Conservation (phyloP, 1,140 invertebrate genomes). For the Listronotus bonariensis region DNA sequence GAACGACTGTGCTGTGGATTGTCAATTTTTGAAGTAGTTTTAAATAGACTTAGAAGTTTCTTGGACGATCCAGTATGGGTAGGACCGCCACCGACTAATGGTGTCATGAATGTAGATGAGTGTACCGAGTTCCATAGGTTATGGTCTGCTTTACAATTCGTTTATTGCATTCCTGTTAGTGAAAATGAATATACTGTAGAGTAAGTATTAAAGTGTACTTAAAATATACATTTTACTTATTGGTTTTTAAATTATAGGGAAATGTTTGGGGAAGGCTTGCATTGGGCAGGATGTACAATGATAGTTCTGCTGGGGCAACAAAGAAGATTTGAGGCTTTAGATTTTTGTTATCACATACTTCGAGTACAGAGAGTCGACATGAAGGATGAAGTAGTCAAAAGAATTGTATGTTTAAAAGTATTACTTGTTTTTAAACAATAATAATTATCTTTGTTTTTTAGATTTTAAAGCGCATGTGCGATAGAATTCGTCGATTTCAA, state of each 20-base stretch:
- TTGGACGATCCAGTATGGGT: constrained; percentile 90
- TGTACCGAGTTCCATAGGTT: constrained; percentile 95
- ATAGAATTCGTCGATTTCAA: constrained; percentile 96
- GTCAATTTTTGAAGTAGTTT: constrained; percentile 95
- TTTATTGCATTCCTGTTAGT: constrained; percentile 96
- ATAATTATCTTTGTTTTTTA: constrained; percentile 60
- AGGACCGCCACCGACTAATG: constrained; percentile 85
- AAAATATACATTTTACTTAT: no score
- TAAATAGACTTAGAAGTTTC: constrained; percentile 84
- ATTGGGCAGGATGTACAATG: constrained; percentile 99
- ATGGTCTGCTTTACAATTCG: constrained; percentile 98
- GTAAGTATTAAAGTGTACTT: constrained; percentile 63
- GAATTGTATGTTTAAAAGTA: constrained; percentile 78
- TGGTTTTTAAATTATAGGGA: constrained; percentile 66
- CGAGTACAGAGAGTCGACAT: constrained; percentile 95
- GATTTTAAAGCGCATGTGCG: constrained; percentile 96
- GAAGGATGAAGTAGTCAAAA: constrained; percentile 94
- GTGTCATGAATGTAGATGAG: constrained; percentile 95
- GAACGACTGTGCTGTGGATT: constrained; percentile 98
- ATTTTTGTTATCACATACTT: constrained; percentile 98
- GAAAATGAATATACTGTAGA: constrained; percentile 97
- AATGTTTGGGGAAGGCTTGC: constrained; percentile 96
- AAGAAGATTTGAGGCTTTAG: constrained; percentile 94
- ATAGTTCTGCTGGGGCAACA: constrained; percentile 97
- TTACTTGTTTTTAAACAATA: neutral